These are phyloP conservation scores for Apostichopus leukothele DNA, from an alignment of 53 echinoderm and acorn worm species.

Conservation along the genomic window DNA sequence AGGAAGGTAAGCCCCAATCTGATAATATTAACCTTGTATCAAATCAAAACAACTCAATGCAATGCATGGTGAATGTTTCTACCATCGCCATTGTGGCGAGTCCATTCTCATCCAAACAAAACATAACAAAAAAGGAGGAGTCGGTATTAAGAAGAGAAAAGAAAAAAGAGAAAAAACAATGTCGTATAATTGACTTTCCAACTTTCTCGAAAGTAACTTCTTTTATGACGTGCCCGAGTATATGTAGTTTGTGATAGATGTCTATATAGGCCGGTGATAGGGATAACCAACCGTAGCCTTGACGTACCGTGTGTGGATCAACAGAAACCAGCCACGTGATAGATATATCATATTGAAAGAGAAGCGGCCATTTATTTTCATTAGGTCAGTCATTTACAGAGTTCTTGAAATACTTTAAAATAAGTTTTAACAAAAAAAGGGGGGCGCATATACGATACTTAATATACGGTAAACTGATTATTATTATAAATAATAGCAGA, in stretches of 20 bases:
- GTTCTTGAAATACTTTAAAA: too few species aligned
- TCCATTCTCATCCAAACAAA: background rate
- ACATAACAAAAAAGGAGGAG: background rate
- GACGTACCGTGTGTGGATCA: background rate
- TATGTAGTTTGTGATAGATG: background rate
- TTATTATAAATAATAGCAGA: too few species aligned
- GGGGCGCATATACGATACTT: too few species aligned
- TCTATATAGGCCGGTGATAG: background rate
- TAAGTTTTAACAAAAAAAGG: too few species aligned
- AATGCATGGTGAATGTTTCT: background rate
- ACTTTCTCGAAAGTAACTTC: background rate
- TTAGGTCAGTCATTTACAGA: too few species aligned
- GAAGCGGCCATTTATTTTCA: too few species aligned
- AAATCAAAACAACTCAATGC: conserved; percentile 24
- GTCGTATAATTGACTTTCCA: background rate
- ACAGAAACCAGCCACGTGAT: too few species aligned
- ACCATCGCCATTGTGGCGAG: background rate
- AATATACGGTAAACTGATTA: too few species aligned
- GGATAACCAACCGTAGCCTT: background rate
- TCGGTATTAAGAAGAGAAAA: background rate
- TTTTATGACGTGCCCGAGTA: background rate
- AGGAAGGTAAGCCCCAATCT: conserved; percentile 31
- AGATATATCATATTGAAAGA: too few species aligned
- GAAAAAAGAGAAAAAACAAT: background rate
- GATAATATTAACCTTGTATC: conserved; percentile 44